Evolutionary conservation across 2,888 invertebrate genomes (phyloP).

Genomic region (Shargacucullia verbasci): DNA sequence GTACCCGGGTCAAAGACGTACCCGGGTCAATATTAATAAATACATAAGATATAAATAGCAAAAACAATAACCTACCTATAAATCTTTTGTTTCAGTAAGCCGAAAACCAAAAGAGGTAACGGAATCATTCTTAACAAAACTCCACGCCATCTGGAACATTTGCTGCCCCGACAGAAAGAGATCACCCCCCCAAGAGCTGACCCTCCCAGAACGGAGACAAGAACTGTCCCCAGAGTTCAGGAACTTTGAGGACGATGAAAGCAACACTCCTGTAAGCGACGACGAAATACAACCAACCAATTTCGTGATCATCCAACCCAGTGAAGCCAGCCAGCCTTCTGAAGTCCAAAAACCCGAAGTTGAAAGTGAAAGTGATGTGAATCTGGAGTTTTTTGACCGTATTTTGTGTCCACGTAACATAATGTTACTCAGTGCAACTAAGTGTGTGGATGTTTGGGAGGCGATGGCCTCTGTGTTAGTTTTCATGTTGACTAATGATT

Average conservation of each 20-base stretch:
- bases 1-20: too few relatives aligned
- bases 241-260: conserved; percentile 70
- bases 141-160: conserved; percentile 74
- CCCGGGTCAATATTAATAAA: too few relatives aligned
- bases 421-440: conserved; percentile 67
- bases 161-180: conserved; percentile 77
- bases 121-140: conserved; percentile 65
- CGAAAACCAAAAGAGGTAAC: conserved; percentile 71
- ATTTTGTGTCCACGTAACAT: conserved; percentile 81
- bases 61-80: too few relatives aligned
- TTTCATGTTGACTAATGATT: conserved; percentile 85
- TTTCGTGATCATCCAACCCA: conserved; percentile 17
- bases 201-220: conserved; percentile 61
- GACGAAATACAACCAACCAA: conserved; percentile 58
- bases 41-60: too few relatives aligned
- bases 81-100: conserved; percentile 68
- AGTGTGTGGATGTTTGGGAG: conserved; percentile 73
- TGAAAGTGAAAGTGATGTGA: conserved; percentile 39
- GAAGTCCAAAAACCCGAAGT: conserved; percentile 9
- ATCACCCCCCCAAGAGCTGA: conserved; percentile 58
- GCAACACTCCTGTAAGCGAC: conserved; percentile 71
- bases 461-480: conserved; percentile 80
- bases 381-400: conserved; percentile 75
- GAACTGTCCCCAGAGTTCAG: conserved; percentile 70
- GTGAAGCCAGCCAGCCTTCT: too few relatives aligned